Percentiles rank a stretch among this genome's conserved stretches.
These are phyloP conservation scores for Drosophila mojavensis DNA, from an alignment of 1,140 invertebrate species.

Conservation along the genomic window DNA sequence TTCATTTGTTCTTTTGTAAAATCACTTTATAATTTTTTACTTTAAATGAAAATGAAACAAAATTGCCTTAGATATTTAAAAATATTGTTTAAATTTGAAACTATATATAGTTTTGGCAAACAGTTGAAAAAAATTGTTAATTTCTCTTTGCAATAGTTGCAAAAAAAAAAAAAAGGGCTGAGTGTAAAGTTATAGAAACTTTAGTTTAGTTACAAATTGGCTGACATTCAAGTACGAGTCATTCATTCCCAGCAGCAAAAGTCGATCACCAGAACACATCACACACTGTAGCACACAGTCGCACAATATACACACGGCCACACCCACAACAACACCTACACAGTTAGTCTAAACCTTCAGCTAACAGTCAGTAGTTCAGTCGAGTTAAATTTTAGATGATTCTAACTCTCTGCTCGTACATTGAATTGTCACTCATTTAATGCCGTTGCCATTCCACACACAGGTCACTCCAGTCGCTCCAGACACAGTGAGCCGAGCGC, in stretches of 20 bases:
- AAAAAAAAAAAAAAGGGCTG: too few species aligned
- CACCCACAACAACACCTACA: not conserved
- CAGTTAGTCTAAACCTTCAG: constrained; percentile 24
- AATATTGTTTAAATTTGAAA: too few species aligned
- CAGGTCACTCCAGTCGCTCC: constrained; percentile 83
- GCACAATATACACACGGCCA: constrained; percentile 9
- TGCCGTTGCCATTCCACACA: not conserved
- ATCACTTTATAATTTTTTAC: too few species aligned
- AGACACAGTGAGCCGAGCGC: constrained; percentile 62
- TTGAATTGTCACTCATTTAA: constrained; percentile 1
- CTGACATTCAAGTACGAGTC: not conserved
- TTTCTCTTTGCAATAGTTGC: too few species aligned
- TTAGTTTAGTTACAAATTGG: too few species aligned
- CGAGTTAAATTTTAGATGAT: constrained; percentile 8
- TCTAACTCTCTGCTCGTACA: constrained; percentile 7
- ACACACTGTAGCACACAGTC: not conserved
- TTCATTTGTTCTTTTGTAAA: too few species aligned
- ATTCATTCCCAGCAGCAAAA: constrained; percentile 22
- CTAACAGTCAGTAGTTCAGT: constrained; percentile 22
- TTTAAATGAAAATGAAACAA: too few species aligned
- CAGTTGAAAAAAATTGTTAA: too few species aligned
- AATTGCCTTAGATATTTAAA: too few species aligned
- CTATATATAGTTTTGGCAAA: too few species aligned
- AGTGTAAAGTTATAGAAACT: too few species aligned
- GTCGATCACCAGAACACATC: not conserved